phyloP scores from a whole-genome alignment of 2,888 invertebrate genomes.

The Trissonchulus sp. region DNA sequence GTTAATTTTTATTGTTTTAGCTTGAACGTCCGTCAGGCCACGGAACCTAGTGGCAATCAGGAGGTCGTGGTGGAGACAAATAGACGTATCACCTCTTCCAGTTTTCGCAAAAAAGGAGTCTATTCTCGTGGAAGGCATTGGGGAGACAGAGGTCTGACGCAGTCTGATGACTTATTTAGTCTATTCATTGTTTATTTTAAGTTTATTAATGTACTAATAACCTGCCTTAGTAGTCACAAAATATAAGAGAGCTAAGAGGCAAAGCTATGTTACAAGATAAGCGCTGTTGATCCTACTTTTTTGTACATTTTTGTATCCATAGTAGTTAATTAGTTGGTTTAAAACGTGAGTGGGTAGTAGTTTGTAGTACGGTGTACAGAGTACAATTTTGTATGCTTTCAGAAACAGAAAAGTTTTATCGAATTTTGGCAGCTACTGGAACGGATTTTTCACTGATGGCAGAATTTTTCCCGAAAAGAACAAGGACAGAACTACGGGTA shows the following conservation, averaged over 20 bases:
- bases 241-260: too few relatives aligned
- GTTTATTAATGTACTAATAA: too few relatives aligned
- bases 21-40: neutral
- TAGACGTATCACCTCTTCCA: neutral
- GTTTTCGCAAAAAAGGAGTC: conserved; percentile 16
- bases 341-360: too few relatives aligned
- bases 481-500: conserved; percentile 52
- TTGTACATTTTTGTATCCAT: neutral
- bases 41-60: neutral
- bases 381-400: too few relatives aligned
- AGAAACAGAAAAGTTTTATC: conserved; percentile 52
- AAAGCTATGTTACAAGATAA: too few relatives aligned
- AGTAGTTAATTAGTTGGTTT: too few relatives aligned
- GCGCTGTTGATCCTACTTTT: too few relatives aligned
- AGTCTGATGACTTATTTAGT: too few relatives aligned
- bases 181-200: too few relatives aligned
- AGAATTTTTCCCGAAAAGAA: conserved; percentile 49
- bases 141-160: conserved; percentile 13
- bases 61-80: conserved; percentile 24
- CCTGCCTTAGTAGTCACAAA: too few relatives aligned
- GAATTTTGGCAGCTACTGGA: conserved; percentile 51
- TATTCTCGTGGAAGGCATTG: neutral
- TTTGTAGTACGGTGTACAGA: too few relatives aligned
- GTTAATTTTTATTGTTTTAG: too few relatives aligned
- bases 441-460: conserved; percentile 53